Evolutionary conservation across 2,797 vertebrate species (phyloP).

Genomic region (Buceros bicornis): DNA sequence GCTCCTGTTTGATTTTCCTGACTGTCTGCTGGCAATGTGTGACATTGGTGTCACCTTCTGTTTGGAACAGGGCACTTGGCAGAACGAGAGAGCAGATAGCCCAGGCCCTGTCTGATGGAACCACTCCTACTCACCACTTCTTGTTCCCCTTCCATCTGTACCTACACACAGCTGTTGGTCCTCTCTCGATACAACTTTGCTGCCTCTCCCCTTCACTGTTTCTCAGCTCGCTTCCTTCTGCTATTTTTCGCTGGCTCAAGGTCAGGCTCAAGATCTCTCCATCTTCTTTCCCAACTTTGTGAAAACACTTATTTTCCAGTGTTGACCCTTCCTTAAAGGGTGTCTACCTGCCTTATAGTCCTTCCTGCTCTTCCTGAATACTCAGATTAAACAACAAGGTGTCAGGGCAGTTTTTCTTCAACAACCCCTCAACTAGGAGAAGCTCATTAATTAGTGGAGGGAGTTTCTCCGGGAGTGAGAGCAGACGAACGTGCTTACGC

Average conservation of each 20-base stretch:
- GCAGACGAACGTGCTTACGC: not conserved
- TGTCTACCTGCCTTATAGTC: not conserved
- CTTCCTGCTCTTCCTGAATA: not conserved
- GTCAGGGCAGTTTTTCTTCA: not conserved
- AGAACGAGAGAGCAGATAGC: not conserved
- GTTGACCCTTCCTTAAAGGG: not conserved
- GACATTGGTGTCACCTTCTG: not conserved
- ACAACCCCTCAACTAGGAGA: not conserved
- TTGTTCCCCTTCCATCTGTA: not conserved
- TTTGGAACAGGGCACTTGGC: not conserved
- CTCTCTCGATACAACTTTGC: fast-evolving
- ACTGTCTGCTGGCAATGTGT: not conserved
- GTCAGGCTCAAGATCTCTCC: not conserved
- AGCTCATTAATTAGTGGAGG: not conserved
- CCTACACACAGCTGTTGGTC: fast-evolving
- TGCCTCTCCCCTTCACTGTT: not conserved
- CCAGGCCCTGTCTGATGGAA: not conserved
- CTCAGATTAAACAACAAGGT: not conserved
- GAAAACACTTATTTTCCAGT: not conserved
- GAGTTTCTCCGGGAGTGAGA: not conserved
- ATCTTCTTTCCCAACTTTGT: not conserved
- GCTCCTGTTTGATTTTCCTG: not conserved
- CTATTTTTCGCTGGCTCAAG: not conserved
- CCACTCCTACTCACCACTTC: not conserved
- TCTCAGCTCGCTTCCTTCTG: not conserved